Evolutionary conservation across 92 coral and sea anemone species (phyloP).

Genomic region (Montipora capitata): DNA sequence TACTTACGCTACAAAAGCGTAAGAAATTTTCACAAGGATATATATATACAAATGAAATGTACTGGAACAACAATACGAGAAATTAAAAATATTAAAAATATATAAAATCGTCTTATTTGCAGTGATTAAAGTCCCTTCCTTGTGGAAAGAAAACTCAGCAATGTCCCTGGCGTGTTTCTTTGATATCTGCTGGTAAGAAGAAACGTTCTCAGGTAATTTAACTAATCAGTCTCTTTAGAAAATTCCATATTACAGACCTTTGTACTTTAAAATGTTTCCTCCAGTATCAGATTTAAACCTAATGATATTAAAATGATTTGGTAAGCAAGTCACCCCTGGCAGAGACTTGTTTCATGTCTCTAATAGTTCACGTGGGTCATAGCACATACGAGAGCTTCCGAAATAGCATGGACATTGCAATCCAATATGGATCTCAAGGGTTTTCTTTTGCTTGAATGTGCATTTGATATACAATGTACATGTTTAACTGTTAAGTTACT

Average conservation of each 20-base stretch:
- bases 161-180: slow-evolving; percentile 5
- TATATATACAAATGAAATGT: neutral
- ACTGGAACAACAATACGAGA: neutral
- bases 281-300: neutral
- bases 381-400: slow-evolving; percentile 37
- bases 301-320: neutral
- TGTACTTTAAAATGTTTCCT: neutral
- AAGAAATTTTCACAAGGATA: neutral
- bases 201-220: neutral
- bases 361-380: slow-evolving; percentile 33
- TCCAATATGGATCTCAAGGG: slow-evolving; percentile 43
- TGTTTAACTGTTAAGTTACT: neutral
- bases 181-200: slow-evolving; percentile 1
- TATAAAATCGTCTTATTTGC: neutral
- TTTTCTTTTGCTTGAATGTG: slow-evolving; percentile 35
- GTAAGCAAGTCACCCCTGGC: slow-evolving; percentile 31
- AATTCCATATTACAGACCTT: neutral
- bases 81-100: neutral
- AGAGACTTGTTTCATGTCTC: slow-evolving; percentile 37
- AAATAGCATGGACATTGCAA: slow-evolving; percentile 44
- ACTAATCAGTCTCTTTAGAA: neutral
- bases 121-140: slow-evolving; percentile 2
- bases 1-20: neutral
- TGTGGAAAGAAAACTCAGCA: slow-evolving; percentile 5
- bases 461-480: slow-evolving; percentile 3